phyloP scores from a whole-genome alignment of 1,140 invertebrate genomes.

The Diorhabda sublineata region DNA sequence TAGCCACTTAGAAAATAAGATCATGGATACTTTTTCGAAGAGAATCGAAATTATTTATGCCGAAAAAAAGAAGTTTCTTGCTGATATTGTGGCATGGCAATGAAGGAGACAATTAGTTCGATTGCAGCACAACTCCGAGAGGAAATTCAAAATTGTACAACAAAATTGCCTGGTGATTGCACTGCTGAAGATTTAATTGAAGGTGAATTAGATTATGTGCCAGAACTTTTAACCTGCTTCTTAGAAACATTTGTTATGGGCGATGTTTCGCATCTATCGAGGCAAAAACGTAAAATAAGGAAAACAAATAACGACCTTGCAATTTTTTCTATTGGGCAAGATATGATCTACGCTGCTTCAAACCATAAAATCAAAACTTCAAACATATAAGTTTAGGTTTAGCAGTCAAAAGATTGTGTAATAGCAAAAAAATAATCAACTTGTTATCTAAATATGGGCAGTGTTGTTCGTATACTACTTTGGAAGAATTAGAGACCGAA shows the following conservation, averaged over 20 bases:
- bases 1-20: not conserved
- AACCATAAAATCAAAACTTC: slow-evolving; percentile 8
- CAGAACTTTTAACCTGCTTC: no score
- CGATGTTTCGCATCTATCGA: slow-evolving; percentile 7
- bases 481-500: slow-evolving; percentile 5
- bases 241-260: no score
- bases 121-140: slow-evolving; percentile 9
- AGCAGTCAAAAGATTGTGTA: no score
- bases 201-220: no score
- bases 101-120: no score
- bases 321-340: slow-evolving; percentile 16
- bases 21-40: slow-evolving; percentile 8
- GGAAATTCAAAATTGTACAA: slow-evolving; percentile 10
- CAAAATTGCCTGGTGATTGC: no score
- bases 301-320: slow-evolving; percentile 6
- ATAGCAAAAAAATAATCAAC: no score
- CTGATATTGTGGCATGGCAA: slow-evolving; percentile 8
- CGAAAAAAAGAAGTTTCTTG: not conserved
- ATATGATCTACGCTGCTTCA: slow-evolving; percentile 11
- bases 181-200: no score
- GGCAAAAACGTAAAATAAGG: slow-evolving; percentile 9
- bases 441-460: no score
- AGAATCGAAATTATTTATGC: slow-evolving; percentile 10
- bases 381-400: not conserved
- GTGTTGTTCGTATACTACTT: no score